Base-by-base conservation (phyloP, 2,797 vertebrate species). In the Thalassophryne amazonica region DNA sequence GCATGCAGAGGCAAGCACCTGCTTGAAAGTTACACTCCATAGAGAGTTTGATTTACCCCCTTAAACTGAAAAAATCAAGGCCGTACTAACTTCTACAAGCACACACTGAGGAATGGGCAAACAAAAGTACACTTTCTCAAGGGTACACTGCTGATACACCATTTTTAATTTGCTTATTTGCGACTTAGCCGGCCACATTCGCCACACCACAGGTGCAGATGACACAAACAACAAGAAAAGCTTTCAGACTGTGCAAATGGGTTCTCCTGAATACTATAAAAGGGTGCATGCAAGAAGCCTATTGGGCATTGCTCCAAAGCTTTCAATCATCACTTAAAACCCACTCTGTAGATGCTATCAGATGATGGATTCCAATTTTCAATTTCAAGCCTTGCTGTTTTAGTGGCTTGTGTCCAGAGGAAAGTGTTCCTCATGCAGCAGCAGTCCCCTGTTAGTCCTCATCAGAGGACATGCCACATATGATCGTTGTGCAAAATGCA, bases 351-450 rank as follows among this genome's bases (percentile, higher is more conserved):
- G 52, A 46, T 49, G 54, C 66, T 40, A 57, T 73, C 73, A 74
- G 62, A 57, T 76, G 76, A 83, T 77, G 66, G 74, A 78, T 69
- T 76, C 32, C 72, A 72, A 53, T 69, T 67, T 81, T 69, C 72
- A 77, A 81, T 83, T 81, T 80, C 72, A 76, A 72, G 46, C 73
- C 51, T 73, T 75, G 67, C 59, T 60, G 65, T 81, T 63, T 76
- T 41, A 32, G 42, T 78, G 79, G 69, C 64, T 62, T 23, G 14
- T 14, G 17, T 81, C 79, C 65, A 73, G 40, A 35, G 22, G 45
- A 43, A 54, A 64, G 36, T 34, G 39, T 67, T 73, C 48, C 40
- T 55, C 37, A 52, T 63, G 40, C 41, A n/a, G 67, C 43, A 51
- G 33, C 32, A 53, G 27, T 31, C n/a, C 36, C 9, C 16, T 11